Percentiles rank a stretch among this genome's conserved stretches.
Evolutionary conservation across 1,140 invertebrate species (phyloP).

Genomic region (Eupristina koningsbergeri): DNA sequence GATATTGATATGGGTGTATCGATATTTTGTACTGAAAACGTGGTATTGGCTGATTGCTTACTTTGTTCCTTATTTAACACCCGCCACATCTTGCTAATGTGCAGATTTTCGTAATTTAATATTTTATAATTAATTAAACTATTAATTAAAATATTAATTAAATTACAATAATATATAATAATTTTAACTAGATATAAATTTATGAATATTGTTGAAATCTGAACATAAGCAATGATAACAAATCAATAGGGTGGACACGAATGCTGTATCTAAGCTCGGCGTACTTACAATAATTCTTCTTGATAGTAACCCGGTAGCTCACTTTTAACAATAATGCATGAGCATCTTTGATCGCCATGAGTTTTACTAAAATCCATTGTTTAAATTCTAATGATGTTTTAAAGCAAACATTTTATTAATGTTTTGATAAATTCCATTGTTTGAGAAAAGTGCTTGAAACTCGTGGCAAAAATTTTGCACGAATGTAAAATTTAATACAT

Average conservation of each 20-base stretch:
- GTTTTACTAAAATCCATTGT: conserved; percentile 56
- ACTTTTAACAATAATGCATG: conserved; percentile 75
- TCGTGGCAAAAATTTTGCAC: conserved; percentile 51
- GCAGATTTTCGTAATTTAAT: conserved; percentile 52
- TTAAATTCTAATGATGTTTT: background rate
- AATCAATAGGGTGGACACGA: conserved; percentile 68
- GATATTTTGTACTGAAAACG: conserved; percentile 72
- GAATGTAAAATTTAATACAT: conserved; percentile 29
- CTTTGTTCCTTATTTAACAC: conserved; percentile 67
- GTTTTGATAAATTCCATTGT: background rate
- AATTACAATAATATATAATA: background rate
- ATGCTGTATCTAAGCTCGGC: conserved; percentile 74
- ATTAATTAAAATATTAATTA: conserved; percentile 17
- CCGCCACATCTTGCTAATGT: conserved; percentile 56
- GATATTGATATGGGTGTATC: conserved; percentile 73
- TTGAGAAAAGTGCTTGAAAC: conserved; percentile 37
- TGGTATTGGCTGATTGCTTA: conserved; percentile 74
- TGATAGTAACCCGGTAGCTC: conserved; percentile 72
- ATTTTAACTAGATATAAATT: background rate
- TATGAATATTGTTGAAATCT: conserved; percentile 48
- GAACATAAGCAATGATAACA: conserved; percentile 55
- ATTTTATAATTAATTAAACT: too few species aligned
- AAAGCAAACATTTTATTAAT: too few species aligned
- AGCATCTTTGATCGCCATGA: conserved; percentile 65
- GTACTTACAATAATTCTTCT: conserved; percentile 71